These are phyloP conservation scores for Protonibea diacanthus DNA, from an alignment of 2,797 vertebrate genomes.

Conservation along the genomic window DNA sequence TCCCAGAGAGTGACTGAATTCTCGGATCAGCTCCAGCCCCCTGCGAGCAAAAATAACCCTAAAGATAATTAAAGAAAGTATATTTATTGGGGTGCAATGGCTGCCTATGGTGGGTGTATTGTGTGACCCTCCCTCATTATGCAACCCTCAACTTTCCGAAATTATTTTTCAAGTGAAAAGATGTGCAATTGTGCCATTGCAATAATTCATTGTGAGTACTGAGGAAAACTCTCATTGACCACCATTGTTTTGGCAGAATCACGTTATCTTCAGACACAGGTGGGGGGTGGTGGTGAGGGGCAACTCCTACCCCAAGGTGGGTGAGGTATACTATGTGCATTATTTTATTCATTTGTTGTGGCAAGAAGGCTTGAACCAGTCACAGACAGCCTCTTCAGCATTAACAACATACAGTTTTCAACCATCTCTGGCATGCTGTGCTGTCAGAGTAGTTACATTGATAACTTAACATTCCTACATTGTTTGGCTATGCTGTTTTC, in stretches of 20 bases:
- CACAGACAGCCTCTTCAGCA: neutral
- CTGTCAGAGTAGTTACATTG: neutral
- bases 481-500: neutral
- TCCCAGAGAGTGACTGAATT: constrained; percentile 16
- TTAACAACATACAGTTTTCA: neutral
- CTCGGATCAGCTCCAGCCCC: neutral
- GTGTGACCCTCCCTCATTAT: neutral
- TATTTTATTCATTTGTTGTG: neutral
- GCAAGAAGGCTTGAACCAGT: neutral
- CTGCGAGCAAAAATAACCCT: constrained; percentile 9
- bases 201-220: neutral
- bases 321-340: neutral
- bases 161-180: neutral
- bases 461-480: neutral
- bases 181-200: neutral
- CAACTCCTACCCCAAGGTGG: neutral
- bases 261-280: neutral
- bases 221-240: too few relatives aligned
- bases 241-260: neutral
- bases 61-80: constrained; percentile 24
- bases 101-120: neutral
- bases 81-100: neutral
- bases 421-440: neutral
- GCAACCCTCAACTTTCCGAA: neutral
- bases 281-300: neutral